phyloP scores from a whole-genome alignment of 2,888 invertebrate species.

The Calameuta filiformis region DNA sequence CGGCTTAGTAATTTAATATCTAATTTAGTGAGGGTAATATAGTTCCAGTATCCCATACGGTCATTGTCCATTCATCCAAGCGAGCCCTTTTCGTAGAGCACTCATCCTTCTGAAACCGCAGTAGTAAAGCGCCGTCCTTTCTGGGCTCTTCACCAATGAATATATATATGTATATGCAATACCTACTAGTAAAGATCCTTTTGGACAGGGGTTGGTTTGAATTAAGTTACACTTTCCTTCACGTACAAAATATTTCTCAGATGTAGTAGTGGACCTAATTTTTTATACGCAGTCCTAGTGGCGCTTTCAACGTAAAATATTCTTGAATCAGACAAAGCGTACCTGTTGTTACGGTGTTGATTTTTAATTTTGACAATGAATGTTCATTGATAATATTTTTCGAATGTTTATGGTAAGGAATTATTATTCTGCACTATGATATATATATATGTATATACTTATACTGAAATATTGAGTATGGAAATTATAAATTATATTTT shows the following conservation, averaged over 20 bases:
- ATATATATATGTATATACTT: not conserved
- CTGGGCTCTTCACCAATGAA: not conserved
- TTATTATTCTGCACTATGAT: not conserved
- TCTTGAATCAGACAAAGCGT: not conserved
- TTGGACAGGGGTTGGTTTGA: not conserved
- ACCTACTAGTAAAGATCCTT: not conserved
- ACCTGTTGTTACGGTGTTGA: not conserved
- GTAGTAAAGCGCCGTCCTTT: conserved; percentile 25
- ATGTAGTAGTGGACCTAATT: not conserved
- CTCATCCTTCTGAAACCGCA: conserved; percentile 24
- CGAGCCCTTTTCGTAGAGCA: conserved; percentile 16
- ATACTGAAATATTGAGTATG: not conserved
- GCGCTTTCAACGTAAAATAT: not conserved
- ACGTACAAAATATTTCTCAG: not conserved
- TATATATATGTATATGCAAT: not conserved
- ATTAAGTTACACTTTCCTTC: conserved; percentile 1
- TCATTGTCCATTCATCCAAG: conserved; percentile 16
- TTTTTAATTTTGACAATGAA: not conserved
- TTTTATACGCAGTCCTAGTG: not conserved
- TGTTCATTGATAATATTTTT: not conserved
- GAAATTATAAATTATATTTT: not conserved
- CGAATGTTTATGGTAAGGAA: not conserved
- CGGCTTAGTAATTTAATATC: conserved; percentile 36
- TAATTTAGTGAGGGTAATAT: conserved; percentile 21
- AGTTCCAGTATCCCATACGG: conserved; percentile 30